A percentile compares a stretch with the other conserved stretches of the same genome.
These are phyloP conservation scores for Anthopleura sola DNA, from an alignment of 64 coral and sea anemone genomes.

Conservation along the genomic window DNA sequence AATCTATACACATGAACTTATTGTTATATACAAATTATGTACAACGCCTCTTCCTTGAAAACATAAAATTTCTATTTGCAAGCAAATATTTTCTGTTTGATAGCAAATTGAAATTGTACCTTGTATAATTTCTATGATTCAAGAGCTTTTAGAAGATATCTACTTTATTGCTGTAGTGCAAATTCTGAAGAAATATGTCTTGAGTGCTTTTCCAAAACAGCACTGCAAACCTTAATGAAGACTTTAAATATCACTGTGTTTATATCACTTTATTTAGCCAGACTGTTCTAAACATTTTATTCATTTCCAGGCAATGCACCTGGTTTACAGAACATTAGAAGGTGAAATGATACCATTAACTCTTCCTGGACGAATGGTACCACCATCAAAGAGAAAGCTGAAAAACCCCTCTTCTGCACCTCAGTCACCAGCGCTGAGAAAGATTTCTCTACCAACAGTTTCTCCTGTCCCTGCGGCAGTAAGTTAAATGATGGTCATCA, in stretches of 20 bases:
- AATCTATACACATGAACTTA: no score
- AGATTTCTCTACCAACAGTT: slow-evolving; percentile 16
- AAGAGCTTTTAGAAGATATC: no score
- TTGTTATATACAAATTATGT: no score
- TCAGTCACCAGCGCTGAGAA: slow-evolving; percentile 63
- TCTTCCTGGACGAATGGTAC: slow-evolving; percentile 70
- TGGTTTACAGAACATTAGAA: slow-evolving; percentile 94
- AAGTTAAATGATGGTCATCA: neutral
- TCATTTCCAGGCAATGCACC: slow-evolving; percentile 84
- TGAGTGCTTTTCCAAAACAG: no score
- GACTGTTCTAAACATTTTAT: neutral
- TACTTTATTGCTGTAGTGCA: no score
- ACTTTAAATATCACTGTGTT: neutral
- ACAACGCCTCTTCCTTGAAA: no score
- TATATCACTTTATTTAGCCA: neutral
- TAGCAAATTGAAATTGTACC: no score
- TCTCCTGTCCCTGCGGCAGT: neutral
- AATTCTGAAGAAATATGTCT: no score
- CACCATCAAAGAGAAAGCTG: slow-evolving; percentile 82
- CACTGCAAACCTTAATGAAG: no score
- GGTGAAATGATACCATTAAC: slow-evolving; percentile 78
- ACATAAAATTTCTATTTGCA: no score
- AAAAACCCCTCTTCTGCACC: slow-evolving; percentile 72
- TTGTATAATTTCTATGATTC: no score
- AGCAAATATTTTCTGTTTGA: no score